Evolutionary conservation across 2,797 vertebrate genomes (phyloP).

Genomic region (Takifugu ocellatus): DNA sequence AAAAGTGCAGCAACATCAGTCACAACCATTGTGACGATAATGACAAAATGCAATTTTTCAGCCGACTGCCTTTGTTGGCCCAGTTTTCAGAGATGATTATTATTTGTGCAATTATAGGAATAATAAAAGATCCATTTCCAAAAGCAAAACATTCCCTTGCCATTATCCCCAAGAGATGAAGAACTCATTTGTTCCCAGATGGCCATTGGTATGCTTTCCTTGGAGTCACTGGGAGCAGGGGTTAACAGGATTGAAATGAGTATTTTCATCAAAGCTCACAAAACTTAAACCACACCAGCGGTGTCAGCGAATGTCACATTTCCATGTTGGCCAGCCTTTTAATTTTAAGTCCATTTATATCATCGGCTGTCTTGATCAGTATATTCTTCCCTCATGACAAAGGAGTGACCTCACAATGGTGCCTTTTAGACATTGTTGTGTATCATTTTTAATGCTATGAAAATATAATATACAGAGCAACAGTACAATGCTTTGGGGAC

Average conservation of each 20-base stretch:
- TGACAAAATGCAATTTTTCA: slow-evolving; percentile 69
- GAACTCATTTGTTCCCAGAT: slow-evolving; percentile 27
- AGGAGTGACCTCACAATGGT: slow-evolving; percentile 26
- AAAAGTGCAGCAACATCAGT: slow-evolving; percentile 44
- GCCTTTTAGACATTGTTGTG: slow-evolving; percentile 55
- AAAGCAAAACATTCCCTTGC: slow-evolving; percentile 48
- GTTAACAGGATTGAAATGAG: slow-evolving; percentile 67
- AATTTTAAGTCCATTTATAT: slow-evolving; percentile 38
- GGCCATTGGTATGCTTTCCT: slow-evolving; percentile 28
- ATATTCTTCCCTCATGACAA: slow-evolving; percentile 1
- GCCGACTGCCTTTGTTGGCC: slow-evolving; percentile 62
- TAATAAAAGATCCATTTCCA: slow-evolving; percentile 46
- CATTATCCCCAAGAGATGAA: slow-evolving; percentile 26
- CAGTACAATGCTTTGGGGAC: slow-evolving; percentile 68
- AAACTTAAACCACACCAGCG: slow-evolving; percentile 51
- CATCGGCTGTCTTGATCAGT: slow-evolving; percentile 17
- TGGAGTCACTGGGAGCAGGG: slow-evolving; percentile 30
- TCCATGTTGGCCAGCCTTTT: slow-evolving; percentile 59
- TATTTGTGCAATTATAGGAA: slow-evolving; percentile 64
- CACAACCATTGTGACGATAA: slow-evolving; percentile 52
- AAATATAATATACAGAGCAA: slow-evolving; percentile 77
- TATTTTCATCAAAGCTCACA: slow-evolving; percentile 60
- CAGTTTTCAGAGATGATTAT: slow-evolving; percentile 56
- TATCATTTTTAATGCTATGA: slow-evolving; percentile 74
- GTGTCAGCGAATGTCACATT: slow-evolving; percentile 69